Evolutionary conservation across 2,888 invertebrate genomes (phyloP), one percentile per base, ranked within the genome.

Genomic region (Chelonus formosanus): DNA sequence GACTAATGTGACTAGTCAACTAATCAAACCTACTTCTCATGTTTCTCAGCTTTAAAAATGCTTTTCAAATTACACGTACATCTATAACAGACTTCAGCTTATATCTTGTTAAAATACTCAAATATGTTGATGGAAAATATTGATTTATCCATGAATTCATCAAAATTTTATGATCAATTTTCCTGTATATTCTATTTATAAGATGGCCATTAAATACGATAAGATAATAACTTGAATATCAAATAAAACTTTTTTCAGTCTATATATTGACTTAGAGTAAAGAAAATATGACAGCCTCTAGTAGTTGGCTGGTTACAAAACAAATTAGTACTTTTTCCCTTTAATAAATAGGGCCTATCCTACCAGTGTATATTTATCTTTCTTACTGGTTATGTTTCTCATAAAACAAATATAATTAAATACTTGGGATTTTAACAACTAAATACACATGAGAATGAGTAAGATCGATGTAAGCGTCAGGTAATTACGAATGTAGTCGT

Each of bases 151-250:
- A 32, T 52, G 52, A 52, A 52, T 52, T 40, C 40, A 40, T 40
- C 4, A 40, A 5, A 1, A 5, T 3, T 40, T 40, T 40, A 40
- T 40, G 40, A 40, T 6, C 40, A 40, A 40, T 40, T 40, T 40
- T 40, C 3, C 40, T 4, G 6, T 40, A 52, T 52, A 8, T 34
- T 52, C 20, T 48, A 32, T 52, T 34, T 34, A 52, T 52, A 34
- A 7, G 34, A 52, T 31, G 32, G 32, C 32, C 8, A 8, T 52
- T 31, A 43, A 40, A 43, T 53, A 34, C 53, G 53, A 43, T 61
- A 45, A 53, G 53, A 61, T 61, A 61, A 61, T 52, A 61, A 32
- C 34, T n/a, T 45, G 36, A 53, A 44, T 53, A 53, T 44, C 53
- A 43, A 52, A 34, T 53, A 45, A 44, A 32, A 53, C 44, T 52